Conservation (phyloP, 2,113 vertebrate genomes). For the Sterrhoptilus dennistouni region DNA sequence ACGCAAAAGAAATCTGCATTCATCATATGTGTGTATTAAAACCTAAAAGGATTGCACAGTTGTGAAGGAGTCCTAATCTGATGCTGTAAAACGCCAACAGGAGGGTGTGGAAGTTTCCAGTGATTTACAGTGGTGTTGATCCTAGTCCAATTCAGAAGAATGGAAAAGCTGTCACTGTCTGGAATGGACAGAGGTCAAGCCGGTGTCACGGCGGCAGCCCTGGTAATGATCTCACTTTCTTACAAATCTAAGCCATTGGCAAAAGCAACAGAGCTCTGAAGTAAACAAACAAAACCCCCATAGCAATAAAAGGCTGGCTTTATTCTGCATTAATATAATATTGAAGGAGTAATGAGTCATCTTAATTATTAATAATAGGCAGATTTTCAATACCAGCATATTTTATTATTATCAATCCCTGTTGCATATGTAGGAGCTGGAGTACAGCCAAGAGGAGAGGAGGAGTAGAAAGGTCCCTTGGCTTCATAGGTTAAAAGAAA, state of each 20-base stretch:
- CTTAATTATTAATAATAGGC: conserved; percentile 30
- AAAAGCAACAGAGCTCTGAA: neutral
- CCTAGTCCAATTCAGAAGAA: neutral
- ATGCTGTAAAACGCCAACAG: neutral
- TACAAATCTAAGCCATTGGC: neutral
- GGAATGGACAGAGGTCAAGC: neutral
- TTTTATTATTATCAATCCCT: conserved; percentile 24
- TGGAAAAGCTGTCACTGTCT: conserved; percentile 28
- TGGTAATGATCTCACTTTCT: conserved; percentile 42
- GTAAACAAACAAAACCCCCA: conserved; percentile 32
- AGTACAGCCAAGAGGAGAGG: neutral
- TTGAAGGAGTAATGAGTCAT: conserved; percentile 34
- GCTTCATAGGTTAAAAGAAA: neutral
- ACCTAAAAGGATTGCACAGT: neutral
- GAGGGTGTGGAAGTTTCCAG: neutral
- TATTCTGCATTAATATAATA: conserved; percentile 8
- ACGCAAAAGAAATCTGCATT: neutral
- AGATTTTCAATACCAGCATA: conserved; percentile 36
- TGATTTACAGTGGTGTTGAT: neutral
- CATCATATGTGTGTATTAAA: neutral
- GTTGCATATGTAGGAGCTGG: conserved; percentile 16
- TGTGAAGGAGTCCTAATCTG: neutral
- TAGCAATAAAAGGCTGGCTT: conserved; percentile 16
- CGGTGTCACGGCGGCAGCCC: neutral
- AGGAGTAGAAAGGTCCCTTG: neutral